Conservation (phyloP, 2,888 invertebrate genomes). For the Slavum lentiscoides region DNA sequence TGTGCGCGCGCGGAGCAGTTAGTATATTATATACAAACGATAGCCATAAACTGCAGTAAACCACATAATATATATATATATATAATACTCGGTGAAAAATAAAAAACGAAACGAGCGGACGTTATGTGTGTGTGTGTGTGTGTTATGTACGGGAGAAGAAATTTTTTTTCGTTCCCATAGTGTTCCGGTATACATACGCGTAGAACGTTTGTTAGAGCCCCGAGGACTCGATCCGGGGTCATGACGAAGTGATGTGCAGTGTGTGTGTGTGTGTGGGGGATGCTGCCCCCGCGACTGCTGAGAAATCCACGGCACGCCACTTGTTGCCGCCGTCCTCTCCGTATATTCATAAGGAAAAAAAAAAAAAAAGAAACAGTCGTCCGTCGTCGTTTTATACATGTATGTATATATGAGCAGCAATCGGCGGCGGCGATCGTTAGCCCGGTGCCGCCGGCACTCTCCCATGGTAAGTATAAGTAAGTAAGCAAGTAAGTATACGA, state of each 20-base stretch:
- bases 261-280: background rate
- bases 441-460: conserved; percentile 45
- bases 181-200: conserved; percentile 16
- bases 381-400: background rate
- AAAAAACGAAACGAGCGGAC: conserved; percentile 12
- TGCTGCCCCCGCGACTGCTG: conserved; percentile 40
- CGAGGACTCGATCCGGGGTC: conserved; percentile 27
- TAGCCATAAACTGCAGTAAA: too few species aligned
- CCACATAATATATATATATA: background rate
- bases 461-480: conserved; percentile 25
- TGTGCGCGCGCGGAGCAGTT: too few species aligned
- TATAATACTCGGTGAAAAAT: background rate
- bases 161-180: conserved; percentile 40
- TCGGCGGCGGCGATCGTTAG: conserved; percentile 37
- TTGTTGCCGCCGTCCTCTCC: conserved; percentile 36
- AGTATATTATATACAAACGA: too few species aligned
- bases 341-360: background rate
- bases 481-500: too few species aligned
- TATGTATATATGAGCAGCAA: background rate
- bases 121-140: too few species aligned
- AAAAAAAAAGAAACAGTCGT: background rate
- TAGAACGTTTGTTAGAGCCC: conserved; percentile 7
- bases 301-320: conserved; percentile 52
- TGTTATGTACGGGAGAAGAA: background rate
- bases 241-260: background rate